These are phyloP conservation scores for Nymphalis io DNA, from an alignment of 1,140 invertebrate genomes.

Conservation along the genomic window DNA sequence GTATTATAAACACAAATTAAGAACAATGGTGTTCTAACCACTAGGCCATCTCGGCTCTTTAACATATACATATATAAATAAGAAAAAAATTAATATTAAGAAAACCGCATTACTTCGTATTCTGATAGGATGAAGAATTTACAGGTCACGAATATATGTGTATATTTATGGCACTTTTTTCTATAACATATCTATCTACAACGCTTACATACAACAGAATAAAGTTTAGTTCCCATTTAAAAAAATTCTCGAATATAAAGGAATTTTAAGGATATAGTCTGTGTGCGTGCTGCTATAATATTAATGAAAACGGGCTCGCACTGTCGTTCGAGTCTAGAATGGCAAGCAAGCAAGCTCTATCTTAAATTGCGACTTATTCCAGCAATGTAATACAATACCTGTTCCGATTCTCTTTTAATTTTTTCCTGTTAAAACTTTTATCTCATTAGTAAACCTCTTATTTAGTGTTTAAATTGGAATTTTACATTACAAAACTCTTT, in stretches of 20 bases:
- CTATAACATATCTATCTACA: no score
- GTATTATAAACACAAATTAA: no score
- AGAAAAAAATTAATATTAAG: no score
- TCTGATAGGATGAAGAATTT: no score
- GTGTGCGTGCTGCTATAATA: constrained; percentile 55
- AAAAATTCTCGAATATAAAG: not conserved
- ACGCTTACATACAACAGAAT: not conserved
- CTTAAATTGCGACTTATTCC: constrained; percentile 52
- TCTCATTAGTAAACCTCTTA: not conserved
- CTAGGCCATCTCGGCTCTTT: no score
- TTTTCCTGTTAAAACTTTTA: not conserved
- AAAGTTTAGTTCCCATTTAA: not conserved
- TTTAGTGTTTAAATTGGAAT: not conserved
- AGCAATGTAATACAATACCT: constrained; percentile 48
- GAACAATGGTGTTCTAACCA: no score
- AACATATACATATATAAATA: no score
- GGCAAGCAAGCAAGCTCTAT: constrained; percentile 45
- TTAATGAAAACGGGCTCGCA: constrained; percentile 45
- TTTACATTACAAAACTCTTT: constrained; percentile 9
- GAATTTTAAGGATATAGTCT: constrained; percentile 19
- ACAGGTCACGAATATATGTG: no score
- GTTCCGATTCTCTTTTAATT: no score
- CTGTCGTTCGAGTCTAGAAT: not conserved
- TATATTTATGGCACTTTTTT: no score
- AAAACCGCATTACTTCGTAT: no score